Percentiles rank a stretch among this genome's conserved stretches.
These are phyloP conservation scores for Pseudolaguvia tuberculata DNA, from an alignment of 2,113 vertebrate genomes.

Conservation along the genomic window DNA sequence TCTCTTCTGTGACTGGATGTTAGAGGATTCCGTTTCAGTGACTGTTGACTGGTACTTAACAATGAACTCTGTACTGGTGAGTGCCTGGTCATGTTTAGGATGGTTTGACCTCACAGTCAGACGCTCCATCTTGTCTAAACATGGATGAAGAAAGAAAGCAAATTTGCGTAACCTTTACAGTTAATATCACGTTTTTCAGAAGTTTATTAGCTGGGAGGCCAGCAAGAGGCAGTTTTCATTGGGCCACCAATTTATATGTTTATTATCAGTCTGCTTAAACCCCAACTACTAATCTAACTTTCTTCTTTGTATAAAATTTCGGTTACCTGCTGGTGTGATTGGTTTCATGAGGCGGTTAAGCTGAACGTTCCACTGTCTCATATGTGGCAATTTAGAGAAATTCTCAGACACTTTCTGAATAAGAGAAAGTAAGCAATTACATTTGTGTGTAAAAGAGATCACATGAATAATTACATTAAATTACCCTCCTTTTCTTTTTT, in stretches of 20 bases:
- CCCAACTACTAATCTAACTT: neutral
- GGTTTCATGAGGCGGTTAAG: slow-evolving; percentile 71
- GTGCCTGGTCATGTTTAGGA: slow-evolving; percentile 59
- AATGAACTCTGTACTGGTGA: slow-evolving; percentile 70
- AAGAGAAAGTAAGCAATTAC: neutral
- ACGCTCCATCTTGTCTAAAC: slow-evolving; percentile 58
- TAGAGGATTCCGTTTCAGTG: slow-evolving; percentile 34
- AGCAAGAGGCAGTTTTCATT: neutral
- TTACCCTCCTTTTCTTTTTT: neutral
- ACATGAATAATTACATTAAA: neutral
- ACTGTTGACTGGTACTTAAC: slow-evolving; percentile 56
- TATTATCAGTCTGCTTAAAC: no score
- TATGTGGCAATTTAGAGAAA: slow-evolving; percentile 45
- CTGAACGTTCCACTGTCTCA: slow-evolving; percentile 74
- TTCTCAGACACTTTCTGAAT: slow-evolving; percentile 57
- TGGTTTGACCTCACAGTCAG: slow-evolving; percentile 47
- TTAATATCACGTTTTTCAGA: neutral
- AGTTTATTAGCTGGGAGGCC: neutral
- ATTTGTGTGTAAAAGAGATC: neutral
- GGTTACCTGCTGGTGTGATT: slow-evolving; percentile 65
- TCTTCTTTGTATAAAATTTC: neutral
- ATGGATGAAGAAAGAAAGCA: slow-evolving; percentile 6
- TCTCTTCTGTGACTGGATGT: slow-evolving; percentile 20
- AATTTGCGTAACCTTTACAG: neutral
- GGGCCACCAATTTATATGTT: neutral